Conservation (phyloP, 2,888 invertebrate species). For the Cantharis nigra region DNA sequence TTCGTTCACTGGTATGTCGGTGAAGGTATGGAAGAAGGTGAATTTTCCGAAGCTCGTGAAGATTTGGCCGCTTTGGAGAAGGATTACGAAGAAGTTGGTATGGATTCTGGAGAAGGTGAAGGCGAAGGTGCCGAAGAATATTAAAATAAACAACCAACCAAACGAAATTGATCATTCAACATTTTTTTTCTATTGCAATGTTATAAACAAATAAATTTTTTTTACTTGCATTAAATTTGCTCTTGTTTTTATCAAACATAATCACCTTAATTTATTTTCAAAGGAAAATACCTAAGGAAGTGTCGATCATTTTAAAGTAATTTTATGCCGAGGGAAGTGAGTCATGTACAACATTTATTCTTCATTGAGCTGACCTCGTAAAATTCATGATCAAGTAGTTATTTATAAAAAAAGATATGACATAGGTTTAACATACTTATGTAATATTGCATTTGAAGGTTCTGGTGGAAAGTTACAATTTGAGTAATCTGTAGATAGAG, state of each 20-base stretch:
- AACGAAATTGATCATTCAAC: neutral
- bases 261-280: neutral
- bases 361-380: no score
- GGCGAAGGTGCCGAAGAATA: slow-evolving; percentile 48
- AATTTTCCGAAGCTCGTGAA: slow-evolving; percentile 82
- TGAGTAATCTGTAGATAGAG: no score
- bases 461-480: no score
- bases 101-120: slow-evolving; percentile 83
- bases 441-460: no score
- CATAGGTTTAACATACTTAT: no score
- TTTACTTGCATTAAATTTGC: neutral
- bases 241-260: neutral
- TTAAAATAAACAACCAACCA: neutral
- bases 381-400: no score
- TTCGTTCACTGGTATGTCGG: slow-evolving; percentile 96
- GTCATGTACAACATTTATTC: no score
- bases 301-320: no score
- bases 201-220: neutral
- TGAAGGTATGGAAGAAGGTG: slow-evolving; percentile 84
- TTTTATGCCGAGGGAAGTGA: no score
- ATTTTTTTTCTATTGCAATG: neutral
- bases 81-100: slow-evolving; percentile 88
- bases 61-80: slow-evolving; percentile 76
- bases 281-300: neutral
- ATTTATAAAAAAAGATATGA: no score